A percentile compares a stretch with the other conserved stretches of the same genome.
phyloP scores from a whole-genome alignment of 2,113 vertebrate species.

The Nothocercus julius region DNA sequence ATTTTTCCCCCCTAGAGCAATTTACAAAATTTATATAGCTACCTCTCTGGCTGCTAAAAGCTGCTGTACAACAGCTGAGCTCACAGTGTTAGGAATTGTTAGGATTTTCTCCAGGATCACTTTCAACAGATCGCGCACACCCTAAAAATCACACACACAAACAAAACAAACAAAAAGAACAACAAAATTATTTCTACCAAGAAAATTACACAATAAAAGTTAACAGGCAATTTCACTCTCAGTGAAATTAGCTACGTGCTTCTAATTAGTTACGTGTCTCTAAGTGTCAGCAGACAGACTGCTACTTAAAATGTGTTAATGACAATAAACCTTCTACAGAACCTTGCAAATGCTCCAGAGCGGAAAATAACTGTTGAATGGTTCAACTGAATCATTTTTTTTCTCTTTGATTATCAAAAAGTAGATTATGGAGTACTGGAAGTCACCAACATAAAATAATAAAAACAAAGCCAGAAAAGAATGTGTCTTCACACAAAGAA shows the following conservation, averaged over 20 bases:
- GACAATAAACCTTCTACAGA: background rate
- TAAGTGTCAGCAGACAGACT: background rate
- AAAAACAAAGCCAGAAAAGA: background rate
- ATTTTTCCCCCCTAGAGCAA: background rate
- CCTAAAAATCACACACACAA: slow-evolving; percentile 72
- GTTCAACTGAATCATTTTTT: background rate
- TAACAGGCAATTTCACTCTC: background rate
- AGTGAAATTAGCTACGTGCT: background rate
- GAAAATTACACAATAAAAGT: background rate
- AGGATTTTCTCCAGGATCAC: slow-evolving; percentile 95
- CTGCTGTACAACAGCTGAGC: slow-evolving; percentile 96
- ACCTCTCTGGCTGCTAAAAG: slow-evolving; percentile 95
- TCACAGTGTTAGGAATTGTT: slow-evolving; percentile 93
- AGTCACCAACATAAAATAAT: background rate
- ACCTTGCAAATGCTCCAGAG: background rate
- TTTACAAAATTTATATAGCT: slow-evolving; percentile 15
- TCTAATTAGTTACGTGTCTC: background rate
- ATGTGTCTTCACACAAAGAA: background rate
- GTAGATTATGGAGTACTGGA: background rate
- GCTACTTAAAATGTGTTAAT: background rate
- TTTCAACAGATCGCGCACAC: slow-evolving; percentile 94
- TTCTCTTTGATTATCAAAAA: background rate
- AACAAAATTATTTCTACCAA: background rate
- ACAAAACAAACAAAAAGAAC: too few relatives aligned
- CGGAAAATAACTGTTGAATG: background rate